Conservation (phyloP, 2,113 vertebrate species). For the Penelope pileata region DNA sequence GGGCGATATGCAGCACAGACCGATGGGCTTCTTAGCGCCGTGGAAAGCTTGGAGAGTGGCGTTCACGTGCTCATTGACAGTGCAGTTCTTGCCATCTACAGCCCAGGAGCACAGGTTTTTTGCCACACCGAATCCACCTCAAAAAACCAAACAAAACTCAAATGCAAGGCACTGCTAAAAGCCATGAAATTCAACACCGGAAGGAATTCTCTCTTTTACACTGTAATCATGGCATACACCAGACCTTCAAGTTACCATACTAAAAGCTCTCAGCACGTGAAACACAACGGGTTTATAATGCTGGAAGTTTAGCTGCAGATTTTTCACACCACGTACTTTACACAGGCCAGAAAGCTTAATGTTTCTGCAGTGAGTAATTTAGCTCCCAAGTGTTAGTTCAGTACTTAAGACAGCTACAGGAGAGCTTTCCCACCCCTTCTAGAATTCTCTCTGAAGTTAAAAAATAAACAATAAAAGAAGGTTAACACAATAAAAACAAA, state of each 20-base stretch:
- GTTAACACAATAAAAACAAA: not conserved
- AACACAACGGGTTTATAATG: not conserved
- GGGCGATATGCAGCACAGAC: conserved; percentile 84
- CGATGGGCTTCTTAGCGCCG: conserved; percentile 79
- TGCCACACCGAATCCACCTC: conserved; percentile 84
- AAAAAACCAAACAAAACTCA: not conserved
- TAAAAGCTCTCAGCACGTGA: not conserved
- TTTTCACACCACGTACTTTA: not conserved
- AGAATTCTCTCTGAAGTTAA: not conserved
- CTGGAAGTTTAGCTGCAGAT: not conserved
- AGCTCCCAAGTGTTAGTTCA: not conserved
- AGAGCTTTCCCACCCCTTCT: not conserved
- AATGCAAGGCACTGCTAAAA: not conserved
- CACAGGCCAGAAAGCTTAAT: not conserved
- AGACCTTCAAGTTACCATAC: not conserved
- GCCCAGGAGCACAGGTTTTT: conserved; percentile 88
- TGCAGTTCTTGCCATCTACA: conserved; percentile 82
- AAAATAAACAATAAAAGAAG: not conserved
- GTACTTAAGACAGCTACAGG: not conserved
- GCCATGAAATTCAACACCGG: not conserved
- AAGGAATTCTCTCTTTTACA: not conserved
- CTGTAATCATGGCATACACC: fast-evolving
- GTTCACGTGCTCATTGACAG: conserved; percentile 75
- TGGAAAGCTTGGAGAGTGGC: conserved; percentile 79
- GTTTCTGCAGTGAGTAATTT: not conserved